Evolutionary conservation across 1,140 invertebrate species (phyloP).

Genomic region (Cotesia vestalis): DNA sequence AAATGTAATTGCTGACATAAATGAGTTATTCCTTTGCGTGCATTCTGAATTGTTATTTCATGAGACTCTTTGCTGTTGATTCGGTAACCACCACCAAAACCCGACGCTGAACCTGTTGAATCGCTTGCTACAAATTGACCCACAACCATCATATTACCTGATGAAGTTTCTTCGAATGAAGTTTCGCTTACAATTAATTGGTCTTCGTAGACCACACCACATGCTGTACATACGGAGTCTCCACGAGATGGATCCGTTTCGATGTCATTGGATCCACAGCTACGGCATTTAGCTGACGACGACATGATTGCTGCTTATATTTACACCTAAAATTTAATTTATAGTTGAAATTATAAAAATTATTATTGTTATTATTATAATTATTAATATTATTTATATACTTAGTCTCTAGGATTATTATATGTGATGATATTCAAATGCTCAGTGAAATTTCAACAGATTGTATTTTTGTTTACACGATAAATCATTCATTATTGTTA

Average conservation of each 20-base stretch:
- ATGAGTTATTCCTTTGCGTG: conserved; percentile 81
- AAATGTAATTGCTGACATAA: conserved; percentile 82
- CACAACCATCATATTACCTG: conserved; percentile 86
- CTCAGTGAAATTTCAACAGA: too few species aligned
- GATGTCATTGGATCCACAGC: conserved; percentile 94
- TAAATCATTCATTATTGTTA: too few species aligned
- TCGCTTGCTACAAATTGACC: conserved; percentile 94
- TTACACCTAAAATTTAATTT: too few species aligned
- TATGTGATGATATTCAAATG: too few species aligned
- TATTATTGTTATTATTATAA: too few species aligned
- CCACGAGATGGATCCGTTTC: conserved; percentile 91
- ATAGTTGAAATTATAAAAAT: too few species aligned
- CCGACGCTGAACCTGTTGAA: conserved; percentile 81
- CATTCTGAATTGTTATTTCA: conserved; percentile 88
- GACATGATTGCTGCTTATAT: too few species aligned
- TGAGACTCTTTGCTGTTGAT: conserved; percentile 86
- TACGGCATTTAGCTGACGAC: conserved; percentile 81
- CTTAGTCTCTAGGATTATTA: too few species aligned
- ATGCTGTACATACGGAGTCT: conserved; percentile 95
- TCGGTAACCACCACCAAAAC: conserved; percentile 82
- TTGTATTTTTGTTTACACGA: too few species aligned
- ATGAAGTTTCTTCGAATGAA: conserved; percentile 92
- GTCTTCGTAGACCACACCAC: conserved; percentile 95
- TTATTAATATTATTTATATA: too few species aligned
- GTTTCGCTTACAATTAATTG: conserved; percentile 96